Base-by-base conservation (phyloP, 2,888 invertebrate genomes). In the Agrypnus murinus region DNA sequence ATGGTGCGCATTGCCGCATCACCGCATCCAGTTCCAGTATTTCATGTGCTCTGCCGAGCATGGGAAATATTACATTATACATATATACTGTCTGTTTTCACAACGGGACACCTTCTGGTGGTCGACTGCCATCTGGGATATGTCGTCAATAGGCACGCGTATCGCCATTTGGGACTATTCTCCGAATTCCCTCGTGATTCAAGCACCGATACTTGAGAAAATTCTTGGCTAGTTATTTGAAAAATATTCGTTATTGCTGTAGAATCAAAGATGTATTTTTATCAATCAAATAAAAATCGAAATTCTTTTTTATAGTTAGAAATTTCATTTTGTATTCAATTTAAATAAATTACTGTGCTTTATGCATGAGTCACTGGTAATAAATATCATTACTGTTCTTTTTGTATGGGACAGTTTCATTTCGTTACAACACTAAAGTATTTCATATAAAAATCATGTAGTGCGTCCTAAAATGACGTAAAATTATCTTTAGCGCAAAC, bases 1-100 rank as follows among this genome's bases (percentile, higher is more conserved):
- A 82, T 82, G 83, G 83, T 78, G 79, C 81, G 79, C 80, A 81
- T 81, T 81, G 80, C 81, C 81, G 81, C 82, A 82, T 82, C 82
- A 81, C 83, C 81, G 81, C 83, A 82, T 82, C 81, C 81, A 77
- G 81, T 77, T 79, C 78, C 77, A 80, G 78, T 79, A 80, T 81
- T 80, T 81, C 81, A 81, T 78, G 79, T 77, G 80, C 81, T 81
- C 79, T 77, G 72, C 74, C 57, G 76, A 80, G 82, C 82, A 83
- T 82, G 80, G 79, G 80, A 81, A 82, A 82, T 81, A 82, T 82
- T 80, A 77, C 80, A 82, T 83, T 82, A 82, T 81, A 80, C 81
- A 79, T 81, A 79, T 81, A 65, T 80, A 81, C 79, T 78, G 77
- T 76, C 78, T 77, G 75, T 79, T 79, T 82, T 82, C 79, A 81